Base-by-base conservation (phyloP, 2,797 vertebrate species). In the Bradypus variegatus region DNA sequence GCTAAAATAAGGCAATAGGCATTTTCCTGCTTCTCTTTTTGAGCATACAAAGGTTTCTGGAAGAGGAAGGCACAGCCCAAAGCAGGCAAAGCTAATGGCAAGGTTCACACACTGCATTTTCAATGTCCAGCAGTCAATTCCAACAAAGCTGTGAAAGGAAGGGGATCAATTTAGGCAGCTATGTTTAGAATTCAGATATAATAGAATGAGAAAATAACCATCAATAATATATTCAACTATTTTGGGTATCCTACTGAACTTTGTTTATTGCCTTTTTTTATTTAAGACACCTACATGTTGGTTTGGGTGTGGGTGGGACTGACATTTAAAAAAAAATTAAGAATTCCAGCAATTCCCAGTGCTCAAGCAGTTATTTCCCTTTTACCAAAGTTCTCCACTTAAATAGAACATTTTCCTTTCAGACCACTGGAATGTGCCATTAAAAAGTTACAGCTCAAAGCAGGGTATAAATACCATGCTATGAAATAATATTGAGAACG, bases 1-100 rank as follows among this genome's bases (percentile, higher is more conserved):
- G 94, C 90, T 92, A 92, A 95, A 97, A 95, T 92, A 96, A 95
- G 41, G 82, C 72, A 58, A 78, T 84, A 3, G 53, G 62, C 58
- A 92, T 93, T 91, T 95, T 92, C 93, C 91, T 95, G n/a, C 75
- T 95, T 93, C 70, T 92, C 86, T 94, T 14, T 50, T 31, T 86
- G 75, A 93, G 72, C 62, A 93, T 95, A 92, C 53, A 93, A 90
- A 95, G 95, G 76, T 60, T 91, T 86, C 82, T 96, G 91, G 85
- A 53, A 13, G 13, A 92, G 60, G 85, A 94, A 94, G 21, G 69
- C 18, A 92, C 77, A 83, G 79, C 70, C 75, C 25, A 58, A 70
- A 87, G 94, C 38, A 23, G 14, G 29, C 86, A 75, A 53, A 50
- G 3, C 77, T 78, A 58, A n/a, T 5, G 2, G 60, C 33, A 55